These are phyloP conservation scores for Vultur gryphus DNA, from an alignment of 2,797 vertebrate genomes.

Conservation along the genomic window DNA sequence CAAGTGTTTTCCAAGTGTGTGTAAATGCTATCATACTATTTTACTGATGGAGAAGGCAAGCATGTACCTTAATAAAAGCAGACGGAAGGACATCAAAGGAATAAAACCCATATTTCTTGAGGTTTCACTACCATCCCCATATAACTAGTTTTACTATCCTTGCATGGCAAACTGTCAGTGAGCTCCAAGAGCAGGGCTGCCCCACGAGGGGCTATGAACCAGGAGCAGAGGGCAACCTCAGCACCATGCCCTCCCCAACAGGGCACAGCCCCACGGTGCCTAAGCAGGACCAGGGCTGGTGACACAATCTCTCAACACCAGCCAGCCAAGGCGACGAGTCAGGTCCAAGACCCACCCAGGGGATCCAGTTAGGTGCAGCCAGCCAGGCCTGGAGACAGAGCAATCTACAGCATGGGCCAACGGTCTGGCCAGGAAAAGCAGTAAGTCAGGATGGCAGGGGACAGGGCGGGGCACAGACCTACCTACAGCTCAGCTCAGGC, in stretches of 20 bases:
- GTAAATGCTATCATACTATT: neutral
- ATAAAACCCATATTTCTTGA: neutral
- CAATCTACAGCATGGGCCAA: neutral
- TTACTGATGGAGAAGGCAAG: neutral
- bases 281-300: neutral
- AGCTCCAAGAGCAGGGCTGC: neutral
- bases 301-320: neutral
- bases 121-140: neutral
- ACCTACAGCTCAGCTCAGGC: neutral
- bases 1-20: neutral
- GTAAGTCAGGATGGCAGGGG: neutral
- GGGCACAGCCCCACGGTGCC: neutral
- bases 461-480: neutral
- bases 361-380: rapidly evolving
- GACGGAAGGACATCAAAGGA: neutral
- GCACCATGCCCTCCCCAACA: neutral
- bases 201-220: neutral
- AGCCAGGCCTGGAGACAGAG: neutral
- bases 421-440: neutral
- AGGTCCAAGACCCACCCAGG: neutral
- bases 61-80: neutral
- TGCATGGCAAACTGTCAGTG: neutral
- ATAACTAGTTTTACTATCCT: neutral
- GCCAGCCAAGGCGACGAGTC: neutral
- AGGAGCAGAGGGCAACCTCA: neutral